A percentile compares a stretch with the other conserved stretches of the same genome.
Conservation (phyloP, 2,888 invertebrate species). For the Plutella xylostella region DNA sequence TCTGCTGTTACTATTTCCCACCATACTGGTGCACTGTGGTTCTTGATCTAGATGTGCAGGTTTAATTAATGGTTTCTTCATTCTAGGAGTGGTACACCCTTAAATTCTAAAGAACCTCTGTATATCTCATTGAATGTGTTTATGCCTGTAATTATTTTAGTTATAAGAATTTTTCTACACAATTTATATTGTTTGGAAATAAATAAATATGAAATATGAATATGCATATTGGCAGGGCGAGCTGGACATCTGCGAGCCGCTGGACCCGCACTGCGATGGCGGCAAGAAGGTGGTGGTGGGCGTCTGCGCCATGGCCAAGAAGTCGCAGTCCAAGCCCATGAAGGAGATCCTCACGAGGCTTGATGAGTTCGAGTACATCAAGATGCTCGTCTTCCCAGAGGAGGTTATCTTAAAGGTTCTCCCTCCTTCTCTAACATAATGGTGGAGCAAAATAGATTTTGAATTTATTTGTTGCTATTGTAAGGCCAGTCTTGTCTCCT, state of each 20-base stretch:
- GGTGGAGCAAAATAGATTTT: not conserved
- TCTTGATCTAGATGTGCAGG: too few species aligned
- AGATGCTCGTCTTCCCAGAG: conserved; percentile 95
- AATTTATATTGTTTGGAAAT: too few species aligned
- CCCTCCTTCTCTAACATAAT: conserved; percentile 5
- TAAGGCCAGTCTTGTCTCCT: not conserved
- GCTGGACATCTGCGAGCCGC: conserved; percentile 78
- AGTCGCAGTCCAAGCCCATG: conserved; percentile 99
- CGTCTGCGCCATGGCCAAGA: conserved; percentile 99
- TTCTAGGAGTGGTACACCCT: too few species aligned
- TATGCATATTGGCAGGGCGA: conserved; percentile 71
- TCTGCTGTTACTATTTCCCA: too few species aligned
- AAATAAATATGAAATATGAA: too few species aligned
- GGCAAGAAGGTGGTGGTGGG: conserved; percentile 96
- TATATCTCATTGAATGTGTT: too few species aligned
- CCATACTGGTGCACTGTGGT: too few species aligned
- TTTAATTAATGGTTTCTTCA: too few species aligned
- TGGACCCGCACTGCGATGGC: conserved; percentile 71
- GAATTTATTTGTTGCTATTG: not conserved
- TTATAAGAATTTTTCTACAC: too few species aligned
- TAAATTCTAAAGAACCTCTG: too few species aligned
- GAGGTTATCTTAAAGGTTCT: conserved; percentile 93
- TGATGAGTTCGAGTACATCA: conserved; percentile 96
- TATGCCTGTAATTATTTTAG: too few species aligned
- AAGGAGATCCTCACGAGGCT: conserved; percentile 96